Evolutionary conservation across 1,140 invertebrate genomes (phyloP), one percentile per base, ranked within the genome.

Genomic region (Drosophila elegans): DNA sequence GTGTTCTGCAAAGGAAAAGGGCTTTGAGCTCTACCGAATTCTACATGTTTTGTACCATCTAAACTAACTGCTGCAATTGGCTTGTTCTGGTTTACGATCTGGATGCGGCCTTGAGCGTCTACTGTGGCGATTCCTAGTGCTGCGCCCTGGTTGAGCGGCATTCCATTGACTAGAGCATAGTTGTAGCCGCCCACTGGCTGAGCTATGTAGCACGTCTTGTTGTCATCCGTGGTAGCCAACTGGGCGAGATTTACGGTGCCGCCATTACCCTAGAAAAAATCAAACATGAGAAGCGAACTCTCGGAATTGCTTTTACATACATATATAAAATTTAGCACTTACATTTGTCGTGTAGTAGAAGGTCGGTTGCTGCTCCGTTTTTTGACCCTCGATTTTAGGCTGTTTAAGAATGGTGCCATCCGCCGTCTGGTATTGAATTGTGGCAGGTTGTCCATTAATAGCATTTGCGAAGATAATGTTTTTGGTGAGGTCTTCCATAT

Each of bases 301-400:
- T 32, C 29, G 29, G 29, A 32, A 32, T 1, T 29, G 12, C 6
- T 10, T 3, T 9, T 2, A 7, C n/a, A n/a, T n/a, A 29, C 5
- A 48, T n/a, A 48, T 21, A 21, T 21, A 13, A 16, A 34, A 10
- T 13, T n/a, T 5, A 32, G 3, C 6, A 91, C 95, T 95, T 12
- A 95, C 95, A 92, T 95, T 95, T 68, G 94, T 94, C 11, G 94
- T 94, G 74, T 95, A 95, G 81, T 95, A 95, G 88, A 95, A 95
- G 74, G 95, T 95, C 49, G 95, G 94, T 51, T 95, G 94, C 92
- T 94, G 93, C 16, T 92, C 80, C 6, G 74, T 38, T 48, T 92
- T 91, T 67, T 92, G 90, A 4, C 91, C 92, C 68, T 92, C 91
- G 25, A 92, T 92, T 81, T 92, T 92, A 4, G 91, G 91, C 53